Percentiles rank a stretch among this genome's conserved stretches.
phyloP scores from a whole-genome alignment of 2,797 vertebrate species.

The Acanthurus tractus region DNA sequence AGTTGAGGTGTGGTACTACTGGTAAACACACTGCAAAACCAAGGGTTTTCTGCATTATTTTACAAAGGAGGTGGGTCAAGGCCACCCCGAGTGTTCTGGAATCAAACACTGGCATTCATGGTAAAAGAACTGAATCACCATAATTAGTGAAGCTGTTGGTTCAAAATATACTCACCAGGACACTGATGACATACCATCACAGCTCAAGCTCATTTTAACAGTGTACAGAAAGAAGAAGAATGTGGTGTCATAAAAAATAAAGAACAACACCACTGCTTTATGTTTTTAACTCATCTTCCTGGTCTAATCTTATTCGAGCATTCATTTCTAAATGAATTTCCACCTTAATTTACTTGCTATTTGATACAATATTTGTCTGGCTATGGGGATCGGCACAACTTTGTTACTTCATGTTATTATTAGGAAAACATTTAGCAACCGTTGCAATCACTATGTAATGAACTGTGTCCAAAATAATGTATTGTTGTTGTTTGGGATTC shows the following conservation, averaged over 20 bases:
- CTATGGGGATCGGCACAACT: neutral
- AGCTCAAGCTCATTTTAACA: neutral
- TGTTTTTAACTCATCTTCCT: constrained; percentile 5
- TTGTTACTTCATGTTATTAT: neutral
- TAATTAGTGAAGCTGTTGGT: neutral
- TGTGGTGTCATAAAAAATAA: neutral
- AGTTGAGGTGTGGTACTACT: constrained; percentile 1
- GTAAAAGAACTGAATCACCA: neutral
- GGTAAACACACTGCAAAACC: constrained; percentile 9
- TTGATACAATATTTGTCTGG: neutral
- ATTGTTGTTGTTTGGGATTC: neutral
- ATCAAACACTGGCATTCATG: neutral
- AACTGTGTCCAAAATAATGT: neutral
- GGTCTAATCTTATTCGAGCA: neutral
- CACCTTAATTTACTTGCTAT: neutral
- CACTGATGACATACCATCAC: neutral
- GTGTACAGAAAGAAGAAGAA: neutral
- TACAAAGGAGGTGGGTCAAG: neutral
- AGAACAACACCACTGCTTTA: neutral
- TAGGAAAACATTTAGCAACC: neutral
- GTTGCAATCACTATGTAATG: neutral
- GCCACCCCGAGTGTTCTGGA: neutral
- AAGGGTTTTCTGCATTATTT: constrained; percentile 1
- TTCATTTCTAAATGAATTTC: neutral
- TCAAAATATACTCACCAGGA: neutral